phyloP scores from a whole-genome alignment of 2,113 vertebrate species.

The Lophius piscatorius region DNA sequence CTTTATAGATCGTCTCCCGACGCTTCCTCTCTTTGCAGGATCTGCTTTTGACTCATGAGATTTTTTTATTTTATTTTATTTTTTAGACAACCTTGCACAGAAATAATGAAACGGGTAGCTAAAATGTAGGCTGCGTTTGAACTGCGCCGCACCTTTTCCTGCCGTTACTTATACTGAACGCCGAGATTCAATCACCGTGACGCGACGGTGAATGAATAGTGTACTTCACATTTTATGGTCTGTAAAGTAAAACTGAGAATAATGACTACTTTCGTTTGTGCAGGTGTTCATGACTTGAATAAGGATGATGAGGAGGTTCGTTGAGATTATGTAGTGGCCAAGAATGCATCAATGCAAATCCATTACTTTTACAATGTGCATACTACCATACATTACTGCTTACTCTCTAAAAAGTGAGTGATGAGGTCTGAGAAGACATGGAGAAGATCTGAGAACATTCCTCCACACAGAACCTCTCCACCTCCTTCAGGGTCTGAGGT shows the following conservation, averaged over 20 bases:
- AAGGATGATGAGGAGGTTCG: not conserved
- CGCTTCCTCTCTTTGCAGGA: not conserved
- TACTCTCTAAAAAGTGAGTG: not conserved
- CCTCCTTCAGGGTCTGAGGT: too few relatives aligned
- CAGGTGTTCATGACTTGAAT: slow-evolving; percentile 17
- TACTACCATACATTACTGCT: too few relatives aligned
- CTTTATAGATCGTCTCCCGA: not conserved
- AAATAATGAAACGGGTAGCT: not conserved
- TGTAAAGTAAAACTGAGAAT: not conserved
- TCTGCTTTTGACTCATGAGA: slow-evolving; percentile 1
- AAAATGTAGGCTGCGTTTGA: slow-evolving; percentile 18
- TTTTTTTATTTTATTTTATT: not conserved
- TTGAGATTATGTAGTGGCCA: slow-evolving; percentile 2
- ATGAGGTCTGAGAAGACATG: too few relatives aligned
- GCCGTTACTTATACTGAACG: too few relatives aligned
- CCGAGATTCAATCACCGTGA: slow-evolving; percentile 13
- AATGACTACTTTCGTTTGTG: not conserved
- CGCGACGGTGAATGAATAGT: not conserved
- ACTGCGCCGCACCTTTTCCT: not conserved
- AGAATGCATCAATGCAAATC: not conserved
- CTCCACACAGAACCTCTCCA: too few relatives aligned
- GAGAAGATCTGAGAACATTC: too few relatives aligned
- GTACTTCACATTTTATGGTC: not conserved
- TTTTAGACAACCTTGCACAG: not conserved
- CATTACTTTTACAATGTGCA: not conserved